Conservation (phyloP, 1,140 invertebrate species). For the Euschistus heros region DNA sequence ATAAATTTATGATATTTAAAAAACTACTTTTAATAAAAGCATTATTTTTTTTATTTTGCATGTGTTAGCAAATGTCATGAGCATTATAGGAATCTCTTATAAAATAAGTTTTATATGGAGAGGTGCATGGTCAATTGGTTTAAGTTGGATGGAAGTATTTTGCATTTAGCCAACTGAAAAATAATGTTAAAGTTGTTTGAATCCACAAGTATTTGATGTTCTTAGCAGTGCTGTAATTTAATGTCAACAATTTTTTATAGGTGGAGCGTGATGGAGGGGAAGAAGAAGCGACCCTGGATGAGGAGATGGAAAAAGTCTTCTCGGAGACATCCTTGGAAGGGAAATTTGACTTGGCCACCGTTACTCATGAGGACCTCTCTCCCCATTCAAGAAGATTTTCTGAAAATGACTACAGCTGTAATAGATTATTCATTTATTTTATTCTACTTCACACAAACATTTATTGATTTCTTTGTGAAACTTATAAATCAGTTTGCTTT, state of each 20-base stretch:
- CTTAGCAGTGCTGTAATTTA: no score
- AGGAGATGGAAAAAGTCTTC: conserved; percentile 70
- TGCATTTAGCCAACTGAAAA: no score
- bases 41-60: no score
- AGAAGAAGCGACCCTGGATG: conserved; percentile 52
- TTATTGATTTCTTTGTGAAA: background rate
- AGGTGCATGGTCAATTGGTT: no score
- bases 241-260: background rate
- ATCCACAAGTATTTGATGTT: no score
- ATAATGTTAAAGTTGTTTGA: no score
- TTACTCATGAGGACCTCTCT: conserved; percentile 40
- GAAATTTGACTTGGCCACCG: conserved; percentile 51
- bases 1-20: no score
- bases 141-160: no score
- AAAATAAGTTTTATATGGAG: no score
- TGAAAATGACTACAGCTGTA: conserved; percentile 35
- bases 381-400: conserved; percentile 34
- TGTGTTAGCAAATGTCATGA: no score
- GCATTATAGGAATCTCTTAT: no score
- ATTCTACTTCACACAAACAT: background rate
- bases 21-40: no score
- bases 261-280: conserved; percentile 29
- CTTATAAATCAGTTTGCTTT: conserved; percentile 13
- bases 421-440: conserved; percentile 22
- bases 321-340: conserved; percentile 36